Conservation (phyloP, 2,888 invertebrate genomes). For the Entomobrya proxima region DNA sequence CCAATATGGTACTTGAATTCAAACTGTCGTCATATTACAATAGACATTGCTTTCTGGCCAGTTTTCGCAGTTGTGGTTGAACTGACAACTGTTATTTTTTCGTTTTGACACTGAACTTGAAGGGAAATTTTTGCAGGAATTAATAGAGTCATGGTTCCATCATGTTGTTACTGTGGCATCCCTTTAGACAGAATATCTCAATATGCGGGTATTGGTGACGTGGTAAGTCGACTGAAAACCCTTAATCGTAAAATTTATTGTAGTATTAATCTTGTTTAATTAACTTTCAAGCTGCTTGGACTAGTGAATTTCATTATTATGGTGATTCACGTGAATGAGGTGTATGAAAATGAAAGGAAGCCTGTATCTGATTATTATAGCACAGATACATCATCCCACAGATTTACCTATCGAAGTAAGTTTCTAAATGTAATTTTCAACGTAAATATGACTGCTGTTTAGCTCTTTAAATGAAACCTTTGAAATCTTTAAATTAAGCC, state of each 20-base stretch:
- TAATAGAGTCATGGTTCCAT: not conserved
- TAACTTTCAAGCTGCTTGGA: not conserved
- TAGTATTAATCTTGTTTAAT: not conserved
- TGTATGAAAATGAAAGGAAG: not conserved
- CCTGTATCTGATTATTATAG: too few relatives aligned
- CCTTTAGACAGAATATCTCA: slow-evolving; percentile 3
- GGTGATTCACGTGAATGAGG: slow-evolving; percentile 3
- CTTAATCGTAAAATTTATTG: too few relatives aligned
- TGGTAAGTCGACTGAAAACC: too few relatives aligned
- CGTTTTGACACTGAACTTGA: not conserved
- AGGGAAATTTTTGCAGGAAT: not conserved
- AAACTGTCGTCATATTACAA: too few relatives aligned
- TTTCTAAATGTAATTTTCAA: too few relatives aligned
- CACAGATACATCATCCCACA: too few relatives aligned
- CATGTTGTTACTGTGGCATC: slow-evolving; percentile 31
- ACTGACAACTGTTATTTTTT: too few relatives aligned
- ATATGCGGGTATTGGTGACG: slow-evolving; percentile 24
- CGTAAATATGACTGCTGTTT: too few relatives aligned
- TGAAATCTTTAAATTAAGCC: not conserved
- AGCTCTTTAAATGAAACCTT: not conserved
- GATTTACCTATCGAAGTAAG: too few relatives aligned
- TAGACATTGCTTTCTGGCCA: not conserved
- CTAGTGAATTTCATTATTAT: not conserved
- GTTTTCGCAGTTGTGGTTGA: not conserved
- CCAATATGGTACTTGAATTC: too few relatives aligned